A percentile compares a stretch with the other conserved stretches of the same genome.
These are phyloP conservation scores for Avahi laniger DNA, from an alignment of 2,797 vertebrate genomes.

Conservation along the genomic window DNA sequence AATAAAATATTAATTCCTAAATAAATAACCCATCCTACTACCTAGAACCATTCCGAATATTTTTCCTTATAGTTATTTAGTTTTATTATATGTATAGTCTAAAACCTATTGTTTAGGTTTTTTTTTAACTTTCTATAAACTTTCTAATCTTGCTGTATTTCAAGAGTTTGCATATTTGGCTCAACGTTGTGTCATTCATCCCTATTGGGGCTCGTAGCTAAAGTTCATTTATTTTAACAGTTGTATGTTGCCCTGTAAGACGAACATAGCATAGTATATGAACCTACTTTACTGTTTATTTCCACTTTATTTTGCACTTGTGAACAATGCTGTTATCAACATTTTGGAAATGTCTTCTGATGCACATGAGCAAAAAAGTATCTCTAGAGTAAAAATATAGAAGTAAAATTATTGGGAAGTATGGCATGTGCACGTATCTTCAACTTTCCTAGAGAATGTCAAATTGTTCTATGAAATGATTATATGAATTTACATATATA, in stretches of 20 bases:
- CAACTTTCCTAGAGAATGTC: not conserved
- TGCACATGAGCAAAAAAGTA: not conserved
- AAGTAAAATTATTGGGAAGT: not conserved
- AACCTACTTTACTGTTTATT: not conserved
- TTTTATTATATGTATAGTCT: not conserved
- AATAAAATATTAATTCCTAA: conserved; percentile 23
- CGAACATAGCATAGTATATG: not conserved
- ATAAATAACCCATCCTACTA: not conserved
- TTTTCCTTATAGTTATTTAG: not conserved
- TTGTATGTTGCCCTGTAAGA: not conserved
- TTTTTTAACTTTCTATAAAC: not conserved
- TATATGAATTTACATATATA: not conserved
- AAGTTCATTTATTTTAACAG: not conserved
- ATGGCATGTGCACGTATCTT: not conserved
- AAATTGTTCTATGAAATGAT: not conserved
- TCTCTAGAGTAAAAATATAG: not conserved
- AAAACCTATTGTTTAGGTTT: not conserved
- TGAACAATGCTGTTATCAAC: not conserved
- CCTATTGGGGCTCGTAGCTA: not conserved
- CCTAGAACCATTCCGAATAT: not conserved
- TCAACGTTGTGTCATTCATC: not conserved
- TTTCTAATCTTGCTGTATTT: not conserved
- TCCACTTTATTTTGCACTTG: not conserved
- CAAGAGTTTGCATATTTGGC: not conserved
- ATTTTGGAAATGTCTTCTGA: not conserved